Conservation (phyloP, 2,888 invertebrate genomes). For the Agrotis puta region DNA sequence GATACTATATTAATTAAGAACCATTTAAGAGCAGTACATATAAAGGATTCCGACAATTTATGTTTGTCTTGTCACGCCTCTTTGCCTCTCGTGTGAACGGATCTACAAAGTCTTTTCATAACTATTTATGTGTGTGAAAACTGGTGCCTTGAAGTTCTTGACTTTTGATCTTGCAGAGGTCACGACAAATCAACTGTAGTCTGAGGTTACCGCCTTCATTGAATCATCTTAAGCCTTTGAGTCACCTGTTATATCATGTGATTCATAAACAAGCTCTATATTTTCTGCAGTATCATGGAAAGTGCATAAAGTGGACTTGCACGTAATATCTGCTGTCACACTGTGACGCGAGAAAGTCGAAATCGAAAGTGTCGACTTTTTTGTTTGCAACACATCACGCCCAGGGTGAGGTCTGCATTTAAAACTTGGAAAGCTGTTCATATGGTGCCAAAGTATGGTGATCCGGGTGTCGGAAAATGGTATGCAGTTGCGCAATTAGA, state of each 20-base stretch:
- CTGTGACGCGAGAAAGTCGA: conserved; percentile 76
- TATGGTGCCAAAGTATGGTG: conserved; percentile 28
- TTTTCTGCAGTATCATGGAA: conserved; percentile 22
- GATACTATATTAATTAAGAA: conserved; percentile 33
- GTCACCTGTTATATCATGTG: background rate
- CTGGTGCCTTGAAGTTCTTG: conserved; percentile 38
- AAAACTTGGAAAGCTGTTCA: conserved; percentile 62
- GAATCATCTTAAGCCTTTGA: conserved; percentile 4
- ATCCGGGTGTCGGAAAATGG: conserved; percentile 46
- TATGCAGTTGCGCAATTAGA: conserved; percentile 20
- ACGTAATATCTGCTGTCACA: conserved; percentile 77
- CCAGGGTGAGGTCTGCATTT: conserved; percentile 63
- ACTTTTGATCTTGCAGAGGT: conserved; percentile 46
- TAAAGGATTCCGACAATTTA: conserved; percentile 22
- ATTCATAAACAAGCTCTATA: background rate
- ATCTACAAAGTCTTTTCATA: conserved; percentile 26
- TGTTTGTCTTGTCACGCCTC: conserved; percentile 43
- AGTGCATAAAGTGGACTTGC: conserved; percentile 48
- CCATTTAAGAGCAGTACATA: conserved; percentile 17
- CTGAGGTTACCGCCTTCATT: conserved; percentile 3
- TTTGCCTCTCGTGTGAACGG: conserved; percentile 48
- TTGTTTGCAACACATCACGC: conserved; percentile 73
- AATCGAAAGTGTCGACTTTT: conserved; percentile 78
- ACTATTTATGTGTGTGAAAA: conserved; percentile 30
- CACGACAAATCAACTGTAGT: conserved; percentile 28